Evolutionary conservation across 2,888 invertebrate species (phyloP).

Genomic region (Dione vanillae): DNA sequence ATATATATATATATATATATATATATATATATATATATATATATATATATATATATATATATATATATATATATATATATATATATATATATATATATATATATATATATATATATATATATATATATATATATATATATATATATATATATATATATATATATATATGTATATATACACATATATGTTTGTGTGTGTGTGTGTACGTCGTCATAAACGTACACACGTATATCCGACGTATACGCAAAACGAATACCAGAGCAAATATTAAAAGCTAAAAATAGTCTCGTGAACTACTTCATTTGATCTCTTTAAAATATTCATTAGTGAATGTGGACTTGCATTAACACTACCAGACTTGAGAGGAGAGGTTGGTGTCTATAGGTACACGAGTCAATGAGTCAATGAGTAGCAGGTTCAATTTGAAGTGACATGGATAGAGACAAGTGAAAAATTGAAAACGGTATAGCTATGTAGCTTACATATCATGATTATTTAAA

Average conservation of each 20-base stretch:
- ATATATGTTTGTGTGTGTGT: background rate
- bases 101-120: background rate
- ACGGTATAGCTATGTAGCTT: no score
- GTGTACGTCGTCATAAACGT: background rate
- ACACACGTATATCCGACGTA: background rate
- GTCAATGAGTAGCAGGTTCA: no score
- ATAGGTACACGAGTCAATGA: no score
- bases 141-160: background rate
- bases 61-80: background rate
- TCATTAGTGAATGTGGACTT: background rate
- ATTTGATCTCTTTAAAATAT: conserved; percentile 15
- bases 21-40: no score
- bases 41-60: no score
- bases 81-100: background rate
- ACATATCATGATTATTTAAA: no score
- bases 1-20: background rate
- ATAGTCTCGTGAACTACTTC: conserved; percentile 6
- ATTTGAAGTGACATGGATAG: no score
- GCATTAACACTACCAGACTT: no score
- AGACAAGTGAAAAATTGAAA: no score
- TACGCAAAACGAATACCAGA: conserved; percentile 18
- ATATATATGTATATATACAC: background rate
- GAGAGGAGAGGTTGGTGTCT: no score
- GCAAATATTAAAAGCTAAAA: conserved; percentile 22
- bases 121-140: background rate